phyloP scores from a whole-genome alignment of 1,140 invertebrate genomes.

The Caenorhabditis latens region DNA sequence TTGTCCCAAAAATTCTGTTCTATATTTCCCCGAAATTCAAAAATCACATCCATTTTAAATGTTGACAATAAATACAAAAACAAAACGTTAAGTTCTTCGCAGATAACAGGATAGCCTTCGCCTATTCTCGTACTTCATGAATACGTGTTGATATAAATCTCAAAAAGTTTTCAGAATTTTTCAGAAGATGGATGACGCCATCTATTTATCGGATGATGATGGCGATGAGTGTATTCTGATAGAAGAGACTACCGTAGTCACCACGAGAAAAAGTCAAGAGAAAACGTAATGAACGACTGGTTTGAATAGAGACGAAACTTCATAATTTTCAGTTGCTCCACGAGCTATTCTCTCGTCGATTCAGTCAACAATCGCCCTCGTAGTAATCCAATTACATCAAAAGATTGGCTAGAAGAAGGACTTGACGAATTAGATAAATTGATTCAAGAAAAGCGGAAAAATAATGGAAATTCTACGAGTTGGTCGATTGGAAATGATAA shows the following conservation, averaged over 20 bases:
- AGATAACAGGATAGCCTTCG: not conserved
- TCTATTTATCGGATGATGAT: not conserved
- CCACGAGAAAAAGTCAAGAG: no score
- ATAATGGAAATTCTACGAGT: not conserved
- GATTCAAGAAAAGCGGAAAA: not conserved
- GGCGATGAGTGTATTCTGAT: constrained; percentile 34
- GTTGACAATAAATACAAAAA: not conserved
- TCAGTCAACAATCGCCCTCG: not conserved
- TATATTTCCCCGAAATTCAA: not conserved
- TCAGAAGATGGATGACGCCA: constrained; percentile 47
- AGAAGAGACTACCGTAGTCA: not conserved
- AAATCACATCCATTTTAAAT: not conserved
- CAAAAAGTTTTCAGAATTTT: not conserved
- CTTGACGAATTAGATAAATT: not conserved
- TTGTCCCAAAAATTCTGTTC: not conserved
- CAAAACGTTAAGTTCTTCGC: not conserved
- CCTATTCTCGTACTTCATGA: not conserved
- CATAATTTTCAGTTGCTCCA: not conserved
- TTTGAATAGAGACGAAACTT: not conserved
- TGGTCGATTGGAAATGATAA: not conserved
- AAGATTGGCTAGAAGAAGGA: not conserved
- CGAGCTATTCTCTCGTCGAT: not conserved
- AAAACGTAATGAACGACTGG: not conserved
- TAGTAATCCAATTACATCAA: not conserved
- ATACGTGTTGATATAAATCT: not conserved